These are phyloP conservation scores for Apodemia zela DNA, from an alignment of 2,888 invertebrate genomes.

Conservation along the genomic window DNA sequence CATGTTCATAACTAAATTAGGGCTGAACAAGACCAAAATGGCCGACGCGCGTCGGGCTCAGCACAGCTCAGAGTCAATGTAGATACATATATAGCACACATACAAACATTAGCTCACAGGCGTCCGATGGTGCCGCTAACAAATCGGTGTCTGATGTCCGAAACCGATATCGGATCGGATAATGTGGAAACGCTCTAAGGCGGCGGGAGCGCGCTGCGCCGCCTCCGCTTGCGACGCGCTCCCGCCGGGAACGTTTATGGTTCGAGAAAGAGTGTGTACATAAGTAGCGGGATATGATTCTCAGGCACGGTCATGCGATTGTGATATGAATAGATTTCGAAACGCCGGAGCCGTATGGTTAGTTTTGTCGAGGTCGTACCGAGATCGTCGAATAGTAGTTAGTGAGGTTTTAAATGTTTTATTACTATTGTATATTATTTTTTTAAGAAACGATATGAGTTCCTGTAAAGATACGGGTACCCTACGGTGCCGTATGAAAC, in stretches of 20 bases:
- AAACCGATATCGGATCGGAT: no score
- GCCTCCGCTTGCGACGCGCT: constrained; percentile 38
- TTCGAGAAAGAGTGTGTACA: constrained; percentile 74
- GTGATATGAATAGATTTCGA: constrained; percentile 80
- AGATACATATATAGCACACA: no score
- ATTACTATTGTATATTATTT: constrained; percentile 77
- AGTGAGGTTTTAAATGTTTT: constrained; percentile 80
- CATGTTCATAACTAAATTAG: no score
- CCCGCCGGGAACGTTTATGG: constrained; percentile 43
- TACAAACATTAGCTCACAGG: no score
- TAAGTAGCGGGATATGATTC: constrained; percentile 77
- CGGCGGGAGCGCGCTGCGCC: constrained; percentile 35
- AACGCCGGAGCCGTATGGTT: constrained; percentile 74
- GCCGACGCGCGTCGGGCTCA: constrained; percentile 18
- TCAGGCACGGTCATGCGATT: constrained; percentile 79
- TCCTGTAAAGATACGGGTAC: constrained; percentile 73
- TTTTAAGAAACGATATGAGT: constrained; percentile 80
- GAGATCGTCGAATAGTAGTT: constrained; percentile 78
- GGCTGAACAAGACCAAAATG: no score
- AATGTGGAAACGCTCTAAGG: no score
- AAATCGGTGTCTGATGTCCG: no score
- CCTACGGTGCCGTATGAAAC: constrained; percentile 55
- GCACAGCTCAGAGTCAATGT: constrained; percentile 13
- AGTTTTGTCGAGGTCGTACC: constrained; percentile 73
- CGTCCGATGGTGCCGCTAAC: no score